Base-by-base conservation (phyloP, 1,140 invertebrate genomes). In the Pachypeltis micranthus region DNA sequence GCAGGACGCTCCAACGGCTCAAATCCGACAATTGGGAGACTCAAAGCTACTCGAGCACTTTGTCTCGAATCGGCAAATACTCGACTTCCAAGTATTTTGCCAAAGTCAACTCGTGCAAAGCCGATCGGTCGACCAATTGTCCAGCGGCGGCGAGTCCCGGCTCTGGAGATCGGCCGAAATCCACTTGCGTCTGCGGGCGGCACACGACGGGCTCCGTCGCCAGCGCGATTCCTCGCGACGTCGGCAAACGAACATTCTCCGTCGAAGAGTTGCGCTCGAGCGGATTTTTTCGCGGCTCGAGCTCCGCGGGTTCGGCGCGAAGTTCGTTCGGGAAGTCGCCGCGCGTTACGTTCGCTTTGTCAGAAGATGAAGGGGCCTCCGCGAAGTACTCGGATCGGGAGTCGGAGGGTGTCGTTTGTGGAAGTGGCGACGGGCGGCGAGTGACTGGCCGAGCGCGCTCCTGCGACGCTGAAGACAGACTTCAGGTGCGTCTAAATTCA, bases 301-400 rank as follows among this genome's bases (percentile, higher is more conserved):
- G 62, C 0, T 61, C 63, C 25, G 58, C 62, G 1, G 61, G 65
- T 1, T 66, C 67, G 39, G 65, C 63, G 26, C 60, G 65, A 26
- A 67, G 69, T 39, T 70, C 70, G 27, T 70, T 70, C 29, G 70
- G 70, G 16, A 69, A 69, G 27, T 66, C 69, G n/a, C 70, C 69
- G 1, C 59, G 70, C n/a, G 70, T 71, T 1, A 71, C 69, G 0
- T 71, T 71, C 25, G 70, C 70, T 3, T 59, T 71, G 23, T 69
- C 69, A 31, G 69, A 71, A 63, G 66, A 69, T 28, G 61, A 61
- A 26, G 66, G 66, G 12, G 68, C 67, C 0, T 59, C 60, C 29
- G 65, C 54, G 1, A 7, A 24, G 3, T 25, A 19, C 3, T 16
- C 21, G 25, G 54, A 24, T 2, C 19, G 25, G 1, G 44, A 47